Conservation (phyloP, 1,140 invertebrate genomes). For the Eriosoma lanigerum region DNA sequence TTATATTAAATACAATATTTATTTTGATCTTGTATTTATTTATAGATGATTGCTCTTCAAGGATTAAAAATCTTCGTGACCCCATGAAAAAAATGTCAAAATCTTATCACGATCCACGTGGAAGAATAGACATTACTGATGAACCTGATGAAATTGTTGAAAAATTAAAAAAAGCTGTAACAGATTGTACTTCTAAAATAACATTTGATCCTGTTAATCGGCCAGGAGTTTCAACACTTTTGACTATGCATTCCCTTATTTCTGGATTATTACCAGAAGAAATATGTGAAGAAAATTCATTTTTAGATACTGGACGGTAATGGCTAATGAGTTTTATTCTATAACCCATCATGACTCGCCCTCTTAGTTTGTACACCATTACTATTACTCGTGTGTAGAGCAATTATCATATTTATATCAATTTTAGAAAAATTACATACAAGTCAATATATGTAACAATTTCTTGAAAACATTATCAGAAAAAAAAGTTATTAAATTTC, state of each 20-base stretch:
- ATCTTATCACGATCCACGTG: slow-evolving; percentile 78
- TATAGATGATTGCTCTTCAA: slow-evolving; percentile 55
- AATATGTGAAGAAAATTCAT: slow-evolving; percentile 69
- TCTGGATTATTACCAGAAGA: slow-evolving; percentile 69
- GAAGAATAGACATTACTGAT: slow-evolving; percentile 81
- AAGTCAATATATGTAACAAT: no score
- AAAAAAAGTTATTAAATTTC: no score
- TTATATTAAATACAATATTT: neutral
- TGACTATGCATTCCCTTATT: slow-evolving; percentile 79
- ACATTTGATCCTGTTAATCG: slow-evolving; percentile 76
- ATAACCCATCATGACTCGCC: no score
- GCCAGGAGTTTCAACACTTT: slow-evolving; percentile 86
- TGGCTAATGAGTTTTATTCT: no score
- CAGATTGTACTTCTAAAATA: slow-evolving; percentile 84
- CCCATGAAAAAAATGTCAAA: slow-evolving; percentile 97
- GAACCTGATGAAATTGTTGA: slow-evolving; percentile 71
- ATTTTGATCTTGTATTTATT: neutral
- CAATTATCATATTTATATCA: no score
- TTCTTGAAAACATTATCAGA: no score
- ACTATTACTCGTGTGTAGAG: no score
- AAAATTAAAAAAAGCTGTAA: slow-evolving; percentile 90
- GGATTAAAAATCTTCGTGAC: slow-evolving; percentile 79
- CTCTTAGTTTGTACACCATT: no score
- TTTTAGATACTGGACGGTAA: slow-evolving; percentile 73
- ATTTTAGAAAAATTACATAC: no score